Percentiles rank a stretch among this genome's conserved stretches.
Conservation (phyloP, 2,888 invertebrate genomes). For the Eurytoma californica region DNA sequence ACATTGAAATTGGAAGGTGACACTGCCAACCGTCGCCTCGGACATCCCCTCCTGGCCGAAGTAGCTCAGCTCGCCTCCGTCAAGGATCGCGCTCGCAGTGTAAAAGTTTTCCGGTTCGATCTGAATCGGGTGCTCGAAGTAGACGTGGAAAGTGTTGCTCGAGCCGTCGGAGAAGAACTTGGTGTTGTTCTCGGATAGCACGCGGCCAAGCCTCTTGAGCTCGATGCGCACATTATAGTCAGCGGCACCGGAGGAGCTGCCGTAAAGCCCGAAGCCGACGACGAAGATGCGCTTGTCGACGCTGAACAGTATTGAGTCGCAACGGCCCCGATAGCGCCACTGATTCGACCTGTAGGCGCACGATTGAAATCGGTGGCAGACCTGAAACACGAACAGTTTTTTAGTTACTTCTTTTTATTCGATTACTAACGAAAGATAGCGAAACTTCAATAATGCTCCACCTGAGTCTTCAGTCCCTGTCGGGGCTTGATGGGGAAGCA, state of each 20-base stretch:
- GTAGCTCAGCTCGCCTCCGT: constrained; percentile 95
- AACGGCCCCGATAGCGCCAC: constrained; percentile 96
- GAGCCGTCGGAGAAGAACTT: constrained; percentile 98
- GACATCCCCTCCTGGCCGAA: constrained; percentile 98
- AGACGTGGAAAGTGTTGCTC: constrained; percentile 95
- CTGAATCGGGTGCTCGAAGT: constrained; percentile 88
- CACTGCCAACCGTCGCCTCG: constrained; percentile 93
- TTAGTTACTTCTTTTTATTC: not conserved
- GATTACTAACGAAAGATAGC: not conserved
- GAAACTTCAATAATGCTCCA: constrained; percentile 69
- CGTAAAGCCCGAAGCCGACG: constrained; percentile 96
- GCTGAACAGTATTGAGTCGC: constrained; percentile 97
- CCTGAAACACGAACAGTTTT: constrained; percentile 75
- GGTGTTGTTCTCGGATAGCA: constrained; percentile 93
- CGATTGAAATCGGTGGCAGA: constrained; percentile 96
- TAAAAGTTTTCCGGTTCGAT: constrained; percentile 96
- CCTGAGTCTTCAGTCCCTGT: constrained; percentile 92
- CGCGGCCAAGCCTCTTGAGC: constrained; percentile 90
- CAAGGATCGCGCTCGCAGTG: constrained; percentile 95
- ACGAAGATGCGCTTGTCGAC: constrained; percentile 97
- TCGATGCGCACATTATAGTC: constrained; percentile 97
- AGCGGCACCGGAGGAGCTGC: constrained; percentile 96
- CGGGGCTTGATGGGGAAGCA: constrained; percentile 89
- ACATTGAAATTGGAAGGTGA: constrained; percentile 98
- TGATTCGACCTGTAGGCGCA: constrained; percentile 97